A percentile compares a stretch with the other conserved stretches of the same genome.
These are phyloP conservation scores for human (Homo sapiens) DNA, from an alignment of 2,113 vertebrate species.

Conservation along the genomic window DNA sequence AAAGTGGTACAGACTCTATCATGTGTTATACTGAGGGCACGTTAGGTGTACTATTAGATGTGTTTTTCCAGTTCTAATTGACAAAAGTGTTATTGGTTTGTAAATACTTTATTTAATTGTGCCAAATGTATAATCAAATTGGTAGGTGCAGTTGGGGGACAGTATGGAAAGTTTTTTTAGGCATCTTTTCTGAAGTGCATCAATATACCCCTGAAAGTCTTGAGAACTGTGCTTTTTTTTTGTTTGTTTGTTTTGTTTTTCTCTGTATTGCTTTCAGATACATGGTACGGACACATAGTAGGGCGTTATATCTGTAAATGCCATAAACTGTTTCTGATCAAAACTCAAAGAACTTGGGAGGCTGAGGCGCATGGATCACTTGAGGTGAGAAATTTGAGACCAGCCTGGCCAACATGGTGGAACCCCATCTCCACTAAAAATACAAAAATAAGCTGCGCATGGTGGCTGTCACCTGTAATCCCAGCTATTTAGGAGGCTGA, in stretches of 20 bases:
- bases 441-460: too few species aligned
- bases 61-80: conserved; percentile 5
- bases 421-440: too few species aligned
- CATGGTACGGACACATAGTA: background rate
- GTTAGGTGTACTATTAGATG: background rate
- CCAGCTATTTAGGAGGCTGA: too few species aligned
- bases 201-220: background rate
- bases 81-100: background rate
- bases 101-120: conserved; percentile 14
- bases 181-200: background rate
- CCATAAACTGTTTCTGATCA: background rate
- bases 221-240: background rate
- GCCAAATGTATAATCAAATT: background rate
- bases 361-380: too few species aligned
- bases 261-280: background rate
- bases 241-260: background rate
- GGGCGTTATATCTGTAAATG: background rate
- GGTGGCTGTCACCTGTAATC: too few species aligned
- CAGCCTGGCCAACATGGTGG: too few species aligned
- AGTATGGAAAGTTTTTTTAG: background rate
- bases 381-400: too few species aligned
- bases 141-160: background rate
- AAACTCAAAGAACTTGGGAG: background rate
- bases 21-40: background rate
- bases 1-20: background rate